These are phyloP conservation scores for Gadus chalcogrammus DNA, from an alignment of 2,113 vertebrate species.

Conservation along the genomic window DNA sequence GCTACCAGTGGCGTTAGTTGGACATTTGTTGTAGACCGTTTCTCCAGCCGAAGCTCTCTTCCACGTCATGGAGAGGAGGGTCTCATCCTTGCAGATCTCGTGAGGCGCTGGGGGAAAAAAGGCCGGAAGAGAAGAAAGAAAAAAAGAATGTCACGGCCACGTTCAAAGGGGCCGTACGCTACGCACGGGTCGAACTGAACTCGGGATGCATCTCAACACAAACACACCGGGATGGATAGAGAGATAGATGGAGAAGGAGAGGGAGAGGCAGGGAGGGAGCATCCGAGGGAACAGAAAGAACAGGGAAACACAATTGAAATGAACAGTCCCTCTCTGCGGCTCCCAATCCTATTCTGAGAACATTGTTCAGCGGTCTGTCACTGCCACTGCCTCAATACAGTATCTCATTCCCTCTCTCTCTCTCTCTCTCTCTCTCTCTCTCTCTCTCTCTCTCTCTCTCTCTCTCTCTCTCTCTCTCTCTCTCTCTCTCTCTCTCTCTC, in stretches of 20 bases:
- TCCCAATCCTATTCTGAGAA: constrained; percentile 52
- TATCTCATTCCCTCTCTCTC: constrained; percentile 17
- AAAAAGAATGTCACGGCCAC: neutral
- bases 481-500: no score
- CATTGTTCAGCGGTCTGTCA: constrained; percentile 53
- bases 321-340: constrained; percentile 49
- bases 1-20: constrained; percentile 91
- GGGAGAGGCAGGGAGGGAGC: constrained; percentile 27
- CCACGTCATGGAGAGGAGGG: constrained; percentile 87
- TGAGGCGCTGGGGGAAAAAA: constrained; percentile 77
- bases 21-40: constrained; percentile 96
- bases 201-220: no score
- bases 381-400: constrained; percentile 57
- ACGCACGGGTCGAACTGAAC: no score
- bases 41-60: constrained; percentile 94
- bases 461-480: no score
- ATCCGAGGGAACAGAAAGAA: no score
- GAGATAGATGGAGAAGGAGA: neutral
- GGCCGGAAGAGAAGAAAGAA: neutral
- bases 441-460: no score
- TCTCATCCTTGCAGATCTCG: constrained; percentile 93
- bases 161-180: no score
- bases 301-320: constrained; percentile 48
- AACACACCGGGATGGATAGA: constrained; percentile 1
- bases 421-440: constrained; percentile 35